Evolutionary conservation across 1,140 invertebrate species (phyloP), one percentile per base, ranked within the genome.

Genomic region (Aporrectodea caliginosa): DNA sequence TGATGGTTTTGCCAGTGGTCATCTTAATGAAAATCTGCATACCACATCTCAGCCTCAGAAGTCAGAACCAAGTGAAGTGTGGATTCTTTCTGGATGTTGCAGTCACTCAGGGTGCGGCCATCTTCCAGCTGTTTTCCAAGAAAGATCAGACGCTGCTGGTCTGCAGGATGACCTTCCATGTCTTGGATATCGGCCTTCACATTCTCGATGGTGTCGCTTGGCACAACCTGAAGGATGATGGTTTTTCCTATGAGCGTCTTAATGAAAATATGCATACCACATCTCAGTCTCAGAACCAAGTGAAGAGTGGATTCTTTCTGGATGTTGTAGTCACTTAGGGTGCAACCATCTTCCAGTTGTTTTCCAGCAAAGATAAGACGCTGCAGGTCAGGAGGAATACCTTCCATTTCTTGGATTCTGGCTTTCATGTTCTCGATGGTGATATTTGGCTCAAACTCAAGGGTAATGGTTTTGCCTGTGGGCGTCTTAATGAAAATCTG

Each of bases 121-220:
- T n/a, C n/a, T n/a, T n/a, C n/a, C n/a, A n/a, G n/a, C n/a, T 91
- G 91, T 84, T 92, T 92, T n/a, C 91, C 90, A 83, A 90, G 92
- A 83, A 96, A 96, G 87, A 95, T 95, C 86, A 96, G 90, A 85
- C 93, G 88, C 83, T 93, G 92, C 81, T 90, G 89, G 81, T 90
- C 88, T 81, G 87, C 89, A 29, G 89, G 89, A 82, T 90, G 90
- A 68, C 88, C 94, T 87, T 92, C 91, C 75, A 89, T 89, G 81
- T 89, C 85, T 81, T 88, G 86, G 79, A 88, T 87, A 82, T 90
- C 85, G 92, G 83, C 84, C 77, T 85, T 86, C 33, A 88, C 85
- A 82, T 88, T 84, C 82, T 88, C 85, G 84, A 89, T 86, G 78
- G 94, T 84, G 83, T 90, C 85, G 76, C 88, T 84, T 80, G 88